phyloP scores from a whole-genome alignment of 2,888 invertebrate species.

The Lasioglossum calceatum region DNA sequence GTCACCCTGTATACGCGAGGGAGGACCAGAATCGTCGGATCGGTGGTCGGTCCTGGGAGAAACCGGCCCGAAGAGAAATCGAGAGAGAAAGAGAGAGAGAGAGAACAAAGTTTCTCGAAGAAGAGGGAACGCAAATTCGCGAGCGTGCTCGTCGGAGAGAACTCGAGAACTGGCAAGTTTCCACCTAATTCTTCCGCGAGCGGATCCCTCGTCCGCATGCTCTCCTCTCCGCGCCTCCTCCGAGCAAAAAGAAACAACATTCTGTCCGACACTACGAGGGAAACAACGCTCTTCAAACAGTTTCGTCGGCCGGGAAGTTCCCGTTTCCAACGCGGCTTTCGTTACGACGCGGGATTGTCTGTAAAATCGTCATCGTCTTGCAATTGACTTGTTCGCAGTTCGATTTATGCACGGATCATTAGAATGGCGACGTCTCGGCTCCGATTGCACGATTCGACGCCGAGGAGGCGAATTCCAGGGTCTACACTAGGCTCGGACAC shows the following conservation, averaged over 20 bases:
- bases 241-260: conserved; percentile 10
- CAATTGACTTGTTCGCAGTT: neutral
- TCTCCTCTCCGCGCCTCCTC: neutral
- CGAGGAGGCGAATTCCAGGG: neutral
- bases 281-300: conserved; percentile 48
- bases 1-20: conserved; percentile 18
- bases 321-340: neutral
- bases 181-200: conserved; percentile 46
- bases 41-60: conserved; percentile 1
- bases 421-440: neutral
- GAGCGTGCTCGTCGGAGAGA: conserved; percentile 43
- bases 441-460: neutral
- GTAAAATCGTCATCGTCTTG: neutral
- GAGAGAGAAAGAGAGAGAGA: neutral
- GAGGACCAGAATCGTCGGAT: conserved; percentile 59
- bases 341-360: conserved; percentile 9
- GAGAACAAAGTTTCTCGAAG: neutral
- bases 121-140: conserved; percentile 28
- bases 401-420: neutral
- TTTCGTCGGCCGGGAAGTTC: conserved; percentile 21
- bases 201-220: conserved; percentile 25
- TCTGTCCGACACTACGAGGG: conserved; percentile 6
- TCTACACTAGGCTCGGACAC: neutral
- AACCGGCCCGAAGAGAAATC: conserved; percentile 20
- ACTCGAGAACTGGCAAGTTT: conserved; percentile 52